These are phyloP conservation scores for Eilema depressum DNA, from an alignment of 2,888 invertebrate genomes.

Conservation along the genomic window DNA sequence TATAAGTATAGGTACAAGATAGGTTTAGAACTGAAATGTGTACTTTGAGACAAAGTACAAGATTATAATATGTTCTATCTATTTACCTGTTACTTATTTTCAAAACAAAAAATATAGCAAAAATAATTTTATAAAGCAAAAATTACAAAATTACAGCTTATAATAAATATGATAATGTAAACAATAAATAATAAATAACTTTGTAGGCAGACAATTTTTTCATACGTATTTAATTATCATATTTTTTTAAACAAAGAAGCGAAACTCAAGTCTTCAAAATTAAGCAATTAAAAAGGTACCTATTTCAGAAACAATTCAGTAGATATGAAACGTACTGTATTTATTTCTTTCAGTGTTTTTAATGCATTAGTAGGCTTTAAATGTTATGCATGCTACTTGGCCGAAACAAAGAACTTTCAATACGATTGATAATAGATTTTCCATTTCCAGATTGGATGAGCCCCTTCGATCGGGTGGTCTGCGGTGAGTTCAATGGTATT, in stretches of 20 bases:
- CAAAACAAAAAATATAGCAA: too few species aligned
- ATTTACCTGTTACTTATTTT: too few species aligned
- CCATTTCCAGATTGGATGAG: slow-evolving; percentile 97
- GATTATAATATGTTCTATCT: too few species aligned
- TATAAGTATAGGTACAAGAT: too few species aligned
- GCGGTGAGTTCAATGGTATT: slow-evolving; percentile 97
- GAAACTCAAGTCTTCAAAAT: background rate
- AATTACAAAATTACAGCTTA: too few species aligned
- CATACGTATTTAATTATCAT: background rate
- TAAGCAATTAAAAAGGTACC: background rate
- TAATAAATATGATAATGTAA: too few species aligned
- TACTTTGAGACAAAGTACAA: too few species aligned
- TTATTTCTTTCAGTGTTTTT: slow-evolving; percentile 12
- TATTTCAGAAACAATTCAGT: background rate
- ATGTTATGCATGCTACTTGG: slow-evolving; percentile 72
- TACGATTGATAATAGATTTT: slow-evolving; percentile 88
- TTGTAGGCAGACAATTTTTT: background rate
- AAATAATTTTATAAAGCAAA: too few species aligned
- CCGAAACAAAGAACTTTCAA: slow-evolving; percentile 81
- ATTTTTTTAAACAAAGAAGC: background rate
- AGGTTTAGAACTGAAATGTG: too few species aligned
- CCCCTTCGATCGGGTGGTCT: slow-evolving; percentile 97
- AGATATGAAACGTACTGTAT: slow-evolving; percentile 6
- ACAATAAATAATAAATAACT: background rate
- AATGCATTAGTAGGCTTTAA: slow-evolving; percentile 33